Evolutionary conservation across 2,888 invertebrate genomes (phyloP).

Genomic region (Drosophila anomalata): DNA sequence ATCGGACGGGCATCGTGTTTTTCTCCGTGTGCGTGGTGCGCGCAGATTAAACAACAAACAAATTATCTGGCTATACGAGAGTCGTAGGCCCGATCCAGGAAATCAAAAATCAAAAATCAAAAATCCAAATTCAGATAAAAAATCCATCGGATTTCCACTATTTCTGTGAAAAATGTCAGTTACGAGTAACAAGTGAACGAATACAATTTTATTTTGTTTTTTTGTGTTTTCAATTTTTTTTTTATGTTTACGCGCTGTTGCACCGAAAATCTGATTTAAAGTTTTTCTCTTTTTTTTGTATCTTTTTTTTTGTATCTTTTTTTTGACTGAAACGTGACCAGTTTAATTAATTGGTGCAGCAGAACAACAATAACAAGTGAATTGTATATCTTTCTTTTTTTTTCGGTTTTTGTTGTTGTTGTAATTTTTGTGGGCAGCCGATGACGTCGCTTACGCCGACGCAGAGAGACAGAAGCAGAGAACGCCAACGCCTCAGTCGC

Average conservation of each 20-base stretch:
- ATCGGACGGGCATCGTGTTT: background rate
- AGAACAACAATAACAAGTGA: slow-evolving; percentile 62
- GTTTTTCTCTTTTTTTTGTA: slow-evolving; percentile 4
- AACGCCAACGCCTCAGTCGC: slow-evolving; percentile 32
- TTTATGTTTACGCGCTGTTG: background rate
- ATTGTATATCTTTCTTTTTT: slow-evolving; percentile 27
- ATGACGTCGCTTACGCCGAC: slow-evolving; percentile 36
- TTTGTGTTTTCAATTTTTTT: background rate
- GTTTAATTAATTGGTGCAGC: slow-evolving; percentile 60
- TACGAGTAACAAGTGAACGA: background rate
- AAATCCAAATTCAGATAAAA: background rate
- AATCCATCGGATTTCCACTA: background rate
- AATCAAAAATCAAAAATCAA: background rate
- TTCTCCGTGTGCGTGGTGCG: slow-evolving; percentile 2
- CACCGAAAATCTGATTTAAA: background rate
- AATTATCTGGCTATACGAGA: slow-evolving; percentile 1
- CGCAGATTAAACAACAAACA: slow-evolving; percentile 2
- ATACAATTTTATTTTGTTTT: background rate
- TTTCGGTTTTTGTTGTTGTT: too few species aligned
- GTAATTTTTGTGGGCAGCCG: slow-evolving; percentile 29
- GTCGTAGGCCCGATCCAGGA: background rate
- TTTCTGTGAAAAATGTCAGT: slow-evolving; percentile 1
- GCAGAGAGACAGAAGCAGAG: slow-evolving; percentile 18
- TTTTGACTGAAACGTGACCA: slow-evolving; percentile 64
- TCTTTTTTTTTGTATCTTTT: slow-evolving; percentile 18